Evolutionary conservation across 1,140 invertebrate genomes (phyloP).

Genomic region (Neodiprion lecontei): DNA sequence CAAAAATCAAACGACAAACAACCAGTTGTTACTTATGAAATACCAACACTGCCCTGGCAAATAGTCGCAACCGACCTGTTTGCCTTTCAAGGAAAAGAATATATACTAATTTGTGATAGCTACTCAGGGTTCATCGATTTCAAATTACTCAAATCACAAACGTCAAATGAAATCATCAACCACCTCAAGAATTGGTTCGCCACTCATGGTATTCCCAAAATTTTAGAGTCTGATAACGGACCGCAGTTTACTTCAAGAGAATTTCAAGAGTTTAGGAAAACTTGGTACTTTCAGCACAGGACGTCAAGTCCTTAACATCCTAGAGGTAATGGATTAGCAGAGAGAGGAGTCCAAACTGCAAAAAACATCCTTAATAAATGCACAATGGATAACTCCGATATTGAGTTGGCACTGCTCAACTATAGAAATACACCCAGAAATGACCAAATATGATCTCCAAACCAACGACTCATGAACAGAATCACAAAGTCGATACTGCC

Average conservation of each 20-base stretch:
- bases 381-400: not conserved
- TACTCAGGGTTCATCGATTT: conserved; percentile 21
- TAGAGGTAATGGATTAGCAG: conserved; percentile 25
- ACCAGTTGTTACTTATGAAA: not conserved
- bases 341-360: conserved; percentile 18
- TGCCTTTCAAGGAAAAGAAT: conserved; percentile 11
- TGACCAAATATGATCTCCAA: not conserved
- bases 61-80: conserved; percentile 11
- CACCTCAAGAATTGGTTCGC: conserved; percentile 20
- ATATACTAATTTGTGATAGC: conserved; percentile 12
- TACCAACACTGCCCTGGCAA: conserved; percentile 13
- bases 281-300: not conserved
- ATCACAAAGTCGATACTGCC: not conserved
- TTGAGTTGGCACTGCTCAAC: not conserved
- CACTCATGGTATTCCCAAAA: conserved; percentile 28
- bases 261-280: conserved; percentile 14
- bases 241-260: conserved; percentile 17
- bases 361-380: conserved; percentile 18
- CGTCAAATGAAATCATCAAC: conserved; percentile 10
- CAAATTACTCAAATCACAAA: not conserved
- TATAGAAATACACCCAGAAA: not conserved
- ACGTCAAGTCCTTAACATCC: conserved; percentile 28
- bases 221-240: conserved; percentile 26
- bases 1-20: conserved; percentile 17
- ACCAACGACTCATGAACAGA: not conserved